Conservation (phyloP, 2,113 vertebrate genomes). For the Brachyhypopomus occidentalis region DNA sequence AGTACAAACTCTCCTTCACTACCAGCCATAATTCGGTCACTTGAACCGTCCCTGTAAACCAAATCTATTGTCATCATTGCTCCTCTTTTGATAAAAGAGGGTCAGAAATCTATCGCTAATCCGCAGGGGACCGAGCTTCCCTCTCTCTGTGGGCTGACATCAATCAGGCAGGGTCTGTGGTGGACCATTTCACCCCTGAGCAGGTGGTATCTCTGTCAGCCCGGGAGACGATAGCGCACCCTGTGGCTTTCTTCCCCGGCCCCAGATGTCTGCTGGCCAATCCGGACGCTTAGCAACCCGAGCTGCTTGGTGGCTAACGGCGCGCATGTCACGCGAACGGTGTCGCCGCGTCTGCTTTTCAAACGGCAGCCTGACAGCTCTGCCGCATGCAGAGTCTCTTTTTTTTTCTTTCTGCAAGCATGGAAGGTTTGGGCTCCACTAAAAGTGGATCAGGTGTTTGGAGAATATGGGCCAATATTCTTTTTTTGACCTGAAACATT, state of each 20-base stretch:
- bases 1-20: background rate
- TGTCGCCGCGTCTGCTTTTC: too few species aligned
- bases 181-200: background rate
- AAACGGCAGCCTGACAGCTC: background rate
- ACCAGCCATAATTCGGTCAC: background rate
- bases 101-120: background rate
- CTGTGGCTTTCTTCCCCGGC: background rate
- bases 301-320: too few species aligned
- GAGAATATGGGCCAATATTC: too few species aligned
- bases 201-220: background rate
- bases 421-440: too few species aligned
- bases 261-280: too few species aligned
- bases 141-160: background rate
- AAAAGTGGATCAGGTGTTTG: too few species aligned
- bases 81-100: background rate
- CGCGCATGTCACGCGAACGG: too few species aligned
- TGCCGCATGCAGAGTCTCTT: background rate
- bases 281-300: too few species aligned
- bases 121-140: background rate
- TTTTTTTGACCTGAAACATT: too few species aligned
- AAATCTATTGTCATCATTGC: background rate
- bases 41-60: background rate
- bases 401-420: background rate
- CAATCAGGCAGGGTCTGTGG: slow-evolving; percentile 10
- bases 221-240: background rate